Evolutionary conservation across 2,113 vertebrate genomes (phyloP).

Genomic region (Phrynosoma platyrhinos): DNA sequence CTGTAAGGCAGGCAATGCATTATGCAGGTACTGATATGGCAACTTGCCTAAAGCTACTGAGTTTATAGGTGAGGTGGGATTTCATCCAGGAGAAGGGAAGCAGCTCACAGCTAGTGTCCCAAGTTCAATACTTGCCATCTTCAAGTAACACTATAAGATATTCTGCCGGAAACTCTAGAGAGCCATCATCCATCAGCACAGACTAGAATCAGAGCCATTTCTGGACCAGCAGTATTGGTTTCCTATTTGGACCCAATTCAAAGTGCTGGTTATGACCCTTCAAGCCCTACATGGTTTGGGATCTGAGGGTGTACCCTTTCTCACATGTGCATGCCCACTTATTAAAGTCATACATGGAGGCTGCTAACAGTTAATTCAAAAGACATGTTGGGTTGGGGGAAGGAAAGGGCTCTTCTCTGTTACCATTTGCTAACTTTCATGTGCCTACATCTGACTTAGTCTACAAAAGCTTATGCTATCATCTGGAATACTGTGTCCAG

Average conservation of each 20-base stretch:
- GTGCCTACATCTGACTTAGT: too few species aligned
- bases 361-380: too few species aligned
- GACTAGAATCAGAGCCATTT: not conserved
- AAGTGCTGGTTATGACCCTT: not conserved
- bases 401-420: too few species aligned
- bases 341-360: not conserved
- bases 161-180: not conserved
- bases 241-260: not conserved
- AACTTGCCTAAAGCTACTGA: not conserved
- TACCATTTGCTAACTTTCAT: too few species aligned
- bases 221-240: not conserved
- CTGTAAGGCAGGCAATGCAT: too few species aligned
- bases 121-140: not conserved
- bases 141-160: not conserved
- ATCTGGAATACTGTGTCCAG: too few species aligned
- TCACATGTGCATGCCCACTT: not conserved
- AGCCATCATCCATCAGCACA: not conserved
- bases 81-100: not conserved
- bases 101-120: not conserved
- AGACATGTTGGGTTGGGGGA: too few species aligned
- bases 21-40: not conserved
- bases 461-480: too few species aligned
- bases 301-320: not conserved
- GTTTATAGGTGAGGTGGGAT: not conserved
- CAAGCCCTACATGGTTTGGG: not conserved